phyloP scores from a whole-genome alignment of 2,113 vertebrate genomes.

The Muscicapa adusta region DNA sequence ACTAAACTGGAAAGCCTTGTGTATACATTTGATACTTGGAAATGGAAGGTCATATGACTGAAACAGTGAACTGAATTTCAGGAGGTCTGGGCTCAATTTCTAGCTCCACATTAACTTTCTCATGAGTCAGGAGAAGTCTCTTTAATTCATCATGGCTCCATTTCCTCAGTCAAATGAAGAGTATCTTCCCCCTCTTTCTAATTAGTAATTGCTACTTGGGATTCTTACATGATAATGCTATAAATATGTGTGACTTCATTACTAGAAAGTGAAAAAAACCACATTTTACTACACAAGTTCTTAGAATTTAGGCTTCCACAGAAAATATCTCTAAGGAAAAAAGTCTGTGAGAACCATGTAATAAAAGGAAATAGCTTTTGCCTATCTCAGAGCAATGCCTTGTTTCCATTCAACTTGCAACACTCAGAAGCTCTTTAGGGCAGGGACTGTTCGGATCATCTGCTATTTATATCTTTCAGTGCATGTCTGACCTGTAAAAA shows the following conservation, averaged over 20 bases:
- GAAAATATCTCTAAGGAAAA: neutral
- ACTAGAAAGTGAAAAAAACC: neutral
- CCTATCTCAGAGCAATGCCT: neutral
- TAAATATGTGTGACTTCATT: conserved; percentile 12
- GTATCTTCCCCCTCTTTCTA: neutral
- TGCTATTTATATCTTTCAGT: neutral
- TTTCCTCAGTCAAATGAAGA: conserved; percentile 7
- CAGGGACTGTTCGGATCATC: neutral
- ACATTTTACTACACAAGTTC: neutral
- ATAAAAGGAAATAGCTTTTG: neutral
- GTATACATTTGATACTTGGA: neutral
- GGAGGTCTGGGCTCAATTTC: conserved; percentile 14
- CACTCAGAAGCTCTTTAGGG: neutral
- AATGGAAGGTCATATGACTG: neutral
- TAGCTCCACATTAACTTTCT: neutral
- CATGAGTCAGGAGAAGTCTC: neutral
- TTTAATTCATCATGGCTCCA: neutral
- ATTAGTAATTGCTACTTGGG: neutral
- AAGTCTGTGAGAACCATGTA: neutral
- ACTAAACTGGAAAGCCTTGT: neutral
- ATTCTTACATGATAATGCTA: neutral
- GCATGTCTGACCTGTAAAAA: neutral
- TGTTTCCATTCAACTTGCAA: neutral
- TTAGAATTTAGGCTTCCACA: neutral
- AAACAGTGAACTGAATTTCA: neutral